Evolutionary conservation across 2,888 invertebrate genomes (phyloP).

Genomic region (Phortica okadai): DNA sequence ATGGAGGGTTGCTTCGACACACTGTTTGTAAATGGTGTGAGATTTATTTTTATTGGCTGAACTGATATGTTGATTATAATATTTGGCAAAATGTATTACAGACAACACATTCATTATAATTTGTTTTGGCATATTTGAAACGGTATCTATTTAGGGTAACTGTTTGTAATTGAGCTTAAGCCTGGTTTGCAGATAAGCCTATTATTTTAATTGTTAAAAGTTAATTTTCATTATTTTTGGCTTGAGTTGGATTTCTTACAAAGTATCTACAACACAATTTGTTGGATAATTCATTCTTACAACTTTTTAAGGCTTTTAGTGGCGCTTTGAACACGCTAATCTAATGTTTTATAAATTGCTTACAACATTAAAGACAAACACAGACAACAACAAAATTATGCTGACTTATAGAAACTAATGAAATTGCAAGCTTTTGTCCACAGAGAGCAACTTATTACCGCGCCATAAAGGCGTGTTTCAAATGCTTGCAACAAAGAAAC

Average conservation of each 20-base stretch:
- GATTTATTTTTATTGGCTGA: slow-evolving; percentile 17
- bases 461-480: neutral
- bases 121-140: neutral
- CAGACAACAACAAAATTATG: neutral
- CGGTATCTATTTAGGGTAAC: neutral
- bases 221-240: neutral
- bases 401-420: slow-evolving; percentile 8
- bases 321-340: too few relatives aligned
- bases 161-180: neutral
- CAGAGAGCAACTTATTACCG: slow-evolving; percentile 1
- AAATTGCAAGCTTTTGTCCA: slow-evolving; percentile 22
- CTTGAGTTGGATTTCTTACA: neutral
- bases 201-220: neutral
- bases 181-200: neutral
- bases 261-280: too few relatives aligned
- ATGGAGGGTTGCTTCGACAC: neutral
- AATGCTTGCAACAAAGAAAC: too few relatives aligned
- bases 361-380: neutral
- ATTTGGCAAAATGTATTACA: neutral
- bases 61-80: neutral
- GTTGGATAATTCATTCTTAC: too few relatives aligned
- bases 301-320: too few relatives aligned
- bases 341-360: too few relatives aligned
- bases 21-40: slow-evolving; percentile 6
- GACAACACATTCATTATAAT: neutral